These are phyloP conservation scores for Chironomus striatipennis DNA, from an alignment of 1,140 invertebrate species.

Conservation along the genomic window DNA sequence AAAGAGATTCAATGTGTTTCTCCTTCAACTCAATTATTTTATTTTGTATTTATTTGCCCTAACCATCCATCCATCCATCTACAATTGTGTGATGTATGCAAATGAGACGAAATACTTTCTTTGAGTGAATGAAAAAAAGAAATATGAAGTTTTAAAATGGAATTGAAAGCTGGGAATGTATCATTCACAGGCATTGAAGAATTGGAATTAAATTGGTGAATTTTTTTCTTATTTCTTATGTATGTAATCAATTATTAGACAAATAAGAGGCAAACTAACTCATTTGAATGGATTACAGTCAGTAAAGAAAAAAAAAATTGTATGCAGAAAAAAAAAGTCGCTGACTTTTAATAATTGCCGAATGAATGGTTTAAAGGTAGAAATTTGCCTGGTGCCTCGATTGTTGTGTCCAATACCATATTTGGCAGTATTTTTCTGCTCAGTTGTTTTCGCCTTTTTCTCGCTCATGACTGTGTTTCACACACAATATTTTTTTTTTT, in stretches of 20 bases:
- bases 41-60: background rate
- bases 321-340: slow-evolving; percentile 2
- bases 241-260: slow-evolving; percentile 14
- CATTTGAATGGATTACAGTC: background rate
- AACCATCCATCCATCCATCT: background rate
- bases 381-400: slow-evolving; percentile 9
- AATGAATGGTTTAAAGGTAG: slow-evolving; percentile 23
- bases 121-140: background rate
- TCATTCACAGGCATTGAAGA: too few species aligned
- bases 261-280: background rate
- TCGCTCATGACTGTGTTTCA: slow-evolving; percentile 18
- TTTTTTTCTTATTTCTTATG: too few species aligned
- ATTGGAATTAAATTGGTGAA: too few species aligned
- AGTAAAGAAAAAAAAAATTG: background rate
- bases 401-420: slow-evolving; percentile 18
- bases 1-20: background rate
- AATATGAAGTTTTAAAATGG: background rate
- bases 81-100: background rate
- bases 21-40: slow-evolving; percentile 4
- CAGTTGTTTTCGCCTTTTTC: slow-evolving; percentile 17
- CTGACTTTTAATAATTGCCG: slow-evolving; percentile 21
- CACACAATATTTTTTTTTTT: slow-evolving; percentile 18
- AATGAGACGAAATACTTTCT: slow-evolving; percentile 8
- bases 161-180: too few species aligned
- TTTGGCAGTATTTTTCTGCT: slow-evolving; percentile 18